Base-by-base conservation (phyloP, 2,113 vertebrate species). In the Dipodomys ordii region DNA sequence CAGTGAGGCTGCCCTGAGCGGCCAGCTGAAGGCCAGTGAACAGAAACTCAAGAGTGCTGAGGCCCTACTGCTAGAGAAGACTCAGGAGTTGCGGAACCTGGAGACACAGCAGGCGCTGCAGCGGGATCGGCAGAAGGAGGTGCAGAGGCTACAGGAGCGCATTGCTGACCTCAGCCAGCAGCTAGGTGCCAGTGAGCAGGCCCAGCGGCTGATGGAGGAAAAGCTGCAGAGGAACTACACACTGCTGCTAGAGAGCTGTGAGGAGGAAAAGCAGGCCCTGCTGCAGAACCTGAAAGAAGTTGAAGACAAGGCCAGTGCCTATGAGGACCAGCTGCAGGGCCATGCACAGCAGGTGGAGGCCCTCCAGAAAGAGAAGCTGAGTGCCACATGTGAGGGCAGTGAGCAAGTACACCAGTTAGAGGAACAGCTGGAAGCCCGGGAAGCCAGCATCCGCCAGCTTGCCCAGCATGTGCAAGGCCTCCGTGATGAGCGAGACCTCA, bases 61-160 rank as follows among this genome's bases (percentile, higher is more conserved):
- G 90, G 99, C 99, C 60, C 98, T 98, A 89, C 98, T 99, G 62
- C 96, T 99, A 30, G 99, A 99, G 96, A 99, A 98, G 97, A 99
- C 97, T 13, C 99, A 99, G 97, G 99, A 99, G 80, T 98, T 99
- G 27, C 97, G 99, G 87, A 98, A 99, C 88, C 97, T 99, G 84
- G 99, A 99, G 96, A 98, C 97, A 73, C 99, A 99, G 96, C 99
- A 99, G 97, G 99, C 99, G 0, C 95, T 99, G 90, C 99, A 99
- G 90, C 96, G 98, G 88, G 99, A 99, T 97, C 98, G 99, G 90
- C 97, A 99, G 92, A 98, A 99, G 89, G 99, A 99, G 94, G 98
- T 99, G 10, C 99, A 99, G 95, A 94, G 98, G 86, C 98, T 99
- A 28, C 99, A 99, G 94, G 99, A 99, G 83, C 98, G 98, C 93